Base-by-base conservation (phyloP, 2,113 vertebrate genomes). In the Chrysemys picta region DNA sequence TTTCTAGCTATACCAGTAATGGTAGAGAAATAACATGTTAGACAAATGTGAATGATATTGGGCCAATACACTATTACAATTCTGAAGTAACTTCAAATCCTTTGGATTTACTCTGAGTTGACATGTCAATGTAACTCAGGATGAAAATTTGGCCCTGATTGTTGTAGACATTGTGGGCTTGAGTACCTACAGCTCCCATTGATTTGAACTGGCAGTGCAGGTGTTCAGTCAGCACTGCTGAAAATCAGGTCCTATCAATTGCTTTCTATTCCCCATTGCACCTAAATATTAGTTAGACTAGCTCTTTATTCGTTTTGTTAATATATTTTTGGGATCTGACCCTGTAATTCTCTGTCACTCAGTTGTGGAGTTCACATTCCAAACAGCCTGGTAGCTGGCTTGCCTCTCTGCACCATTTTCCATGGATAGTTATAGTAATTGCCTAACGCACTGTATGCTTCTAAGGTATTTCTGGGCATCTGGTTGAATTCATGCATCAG, bases 381-480 rank as follows among this genome's bases (percentile, higher is more conserved):
- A 69, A 75, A 10, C 19, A 1, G 92, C 47, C 87, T 84, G 27
- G 75, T 91, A 65, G 49, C 8, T 92, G 82, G 31, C 56, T 81
- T 95, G 75, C 85, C 82, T 90, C 53, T 87, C 84, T 93, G 10
- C 76, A 80, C 69, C 82, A n/a, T 92, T 93, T 54, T 92, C 49
- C 54, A 91, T 19, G 0, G 5, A 50, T 80, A 86, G 87, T 92
- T 88, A 85, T 16, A 69, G 89, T 82, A 25, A 65, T 79, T 79
- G 53, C 35, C 59, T 80, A 81, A 92, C 82, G 24, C 24, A 16
- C 83, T 89, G 0, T 92, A 25, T 80, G 59, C 93, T 95, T 87
- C 75, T 85, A 57, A 93, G 76, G 80, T 95, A 87, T 96, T 96
- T 97, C 84, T 90, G 93, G 94, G 87, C 89, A 89, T 89, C 85